These are phyloP conservation scores for Gryllus bimaculatus DNA, from an alignment of 1,140 invertebrate species.

Conservation along the genomic window DNA sequence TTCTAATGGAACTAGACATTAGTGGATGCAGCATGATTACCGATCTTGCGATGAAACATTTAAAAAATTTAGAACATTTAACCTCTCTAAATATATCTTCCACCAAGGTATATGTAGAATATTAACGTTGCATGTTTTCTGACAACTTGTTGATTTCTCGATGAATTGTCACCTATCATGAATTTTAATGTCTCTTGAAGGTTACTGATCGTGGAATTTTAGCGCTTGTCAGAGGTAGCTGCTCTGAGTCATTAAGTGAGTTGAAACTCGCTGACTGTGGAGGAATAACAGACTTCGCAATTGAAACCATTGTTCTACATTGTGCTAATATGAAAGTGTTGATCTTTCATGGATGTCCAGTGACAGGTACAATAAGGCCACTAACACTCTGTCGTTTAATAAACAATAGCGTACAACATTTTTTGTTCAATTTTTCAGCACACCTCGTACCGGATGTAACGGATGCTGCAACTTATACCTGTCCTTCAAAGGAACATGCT, in stretches of 20 bases:
- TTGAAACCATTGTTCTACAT: constrained; percentile 7
- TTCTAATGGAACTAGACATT: constrained; percentile 1
- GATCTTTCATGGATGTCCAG: not conserved
- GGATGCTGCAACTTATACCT: not conserved
- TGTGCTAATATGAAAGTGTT: constrained; percentile 7
- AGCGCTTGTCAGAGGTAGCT: not conserved
- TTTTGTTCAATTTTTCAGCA: not conserved
- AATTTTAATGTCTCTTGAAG: not conserved
- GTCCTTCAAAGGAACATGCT: too few relatives aligned
- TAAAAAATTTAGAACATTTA: not conserved
- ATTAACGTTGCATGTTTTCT: not conserved
- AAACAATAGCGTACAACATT: not conserved
- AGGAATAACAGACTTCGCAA: constrained; percentile 3
- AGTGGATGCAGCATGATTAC: not conserved
- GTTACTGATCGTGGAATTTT: not conserved
- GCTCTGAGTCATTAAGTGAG: not conserved
- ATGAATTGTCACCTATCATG: too few relatives aligned
- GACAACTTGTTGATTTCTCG: too few relatives aligned
- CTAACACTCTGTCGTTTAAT: not conserved
- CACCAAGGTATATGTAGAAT: not conserved
- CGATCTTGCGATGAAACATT: not conserved
- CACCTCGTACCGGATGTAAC: not conserved
- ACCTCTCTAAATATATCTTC: constrained; percentile 8
- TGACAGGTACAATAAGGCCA: not conserved
- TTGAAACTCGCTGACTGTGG: not conserved